Percentiles rank a stretch among this genome's conserved stretches.
Evolutionary conservation across 1,140 invertebrate genomes (phyloP).

Genomic region (Drosophila kurseongensis): DNA sequence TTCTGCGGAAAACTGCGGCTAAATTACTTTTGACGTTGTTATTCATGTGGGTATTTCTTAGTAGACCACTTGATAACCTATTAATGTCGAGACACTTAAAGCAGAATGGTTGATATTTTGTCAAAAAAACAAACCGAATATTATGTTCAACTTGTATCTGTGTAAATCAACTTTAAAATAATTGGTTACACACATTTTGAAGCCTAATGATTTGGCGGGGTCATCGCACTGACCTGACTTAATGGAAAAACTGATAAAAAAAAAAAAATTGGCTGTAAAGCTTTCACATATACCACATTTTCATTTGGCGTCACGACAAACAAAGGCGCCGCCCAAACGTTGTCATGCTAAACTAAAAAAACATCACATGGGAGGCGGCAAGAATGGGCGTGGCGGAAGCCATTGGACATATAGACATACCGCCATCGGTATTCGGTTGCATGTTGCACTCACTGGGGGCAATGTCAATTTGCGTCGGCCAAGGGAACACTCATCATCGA

Average conservation of each 20-base stretch:
- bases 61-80: background rate
- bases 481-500: slow-evolving; percentile 46
- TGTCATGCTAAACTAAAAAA: slow-evolving; percentile 50
- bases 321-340: slow-evolving; percentile 71
- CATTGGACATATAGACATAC: slow-evolving; percentile 27
- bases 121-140: too few species aligned
- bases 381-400: slow-evolving; percentile 29
- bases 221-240: slow-evolving; percentile 20
- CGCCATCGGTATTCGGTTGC: slow-evolving; percentile 15
- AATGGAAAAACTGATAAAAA: slow-evolving; percentile 21
- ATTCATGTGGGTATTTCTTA: slow-evolving; percentile 11
- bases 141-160: background rate
- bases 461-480: slow-evolving; percentile 73
- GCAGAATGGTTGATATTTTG: too few species aligned
- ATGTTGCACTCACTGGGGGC: slow-evolving; percentile 46
- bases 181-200: background rate
- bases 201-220: slow-evolving; percentile 4
- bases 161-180: too few species aligned
- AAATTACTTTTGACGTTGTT: slow-evolving; percentile 36
- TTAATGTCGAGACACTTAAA: background rate
- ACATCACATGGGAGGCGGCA: background rate
- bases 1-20: slow-evolving; percentile 50
- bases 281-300: slow-evolving; percentile 37
- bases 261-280: slow-evolving; percentile 8
- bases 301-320: slow-evolving; percentile 56